Evolutionary conservation across 1,140 invertebrate species (phyloP).

Genomic region (Hesperophylax magnus): DNA sequence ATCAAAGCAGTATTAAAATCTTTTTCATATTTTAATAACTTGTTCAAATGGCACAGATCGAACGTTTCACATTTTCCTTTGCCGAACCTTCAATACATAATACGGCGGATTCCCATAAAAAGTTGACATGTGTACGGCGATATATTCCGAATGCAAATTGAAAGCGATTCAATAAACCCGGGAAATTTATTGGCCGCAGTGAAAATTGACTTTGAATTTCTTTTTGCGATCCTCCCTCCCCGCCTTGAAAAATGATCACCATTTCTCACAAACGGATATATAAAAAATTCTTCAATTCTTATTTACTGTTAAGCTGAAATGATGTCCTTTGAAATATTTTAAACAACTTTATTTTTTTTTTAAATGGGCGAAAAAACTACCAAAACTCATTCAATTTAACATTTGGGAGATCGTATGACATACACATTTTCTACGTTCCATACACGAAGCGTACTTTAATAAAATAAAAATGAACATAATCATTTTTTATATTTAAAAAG

Average conservation of each 20-base stretch:
- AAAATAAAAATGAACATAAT: too few species aligned
- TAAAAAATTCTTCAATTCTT: slow-evolving; percentile 40
- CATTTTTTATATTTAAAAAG: too few species aligned
- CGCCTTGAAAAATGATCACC: slow-evolving; percentile 52
- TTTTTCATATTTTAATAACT: too few species aligned
- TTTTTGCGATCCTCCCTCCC: slow-evolving; percentile 20
- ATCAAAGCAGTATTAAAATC: too few species aligned
- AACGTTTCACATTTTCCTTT: slow-evolving; percentile 1
- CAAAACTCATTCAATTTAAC: too few species aligned
- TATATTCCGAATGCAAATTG: slow-evolving; percentile 57
- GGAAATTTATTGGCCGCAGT: slow-evolving; percentile 56
- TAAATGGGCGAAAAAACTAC: too few species aligned
- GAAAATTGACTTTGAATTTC: slow-evolving; percentile 58
- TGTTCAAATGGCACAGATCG: too few species aligned
- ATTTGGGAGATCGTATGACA: too few species aligned
- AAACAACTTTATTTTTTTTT: too few species aligned
- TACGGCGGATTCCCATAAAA: slow-evolving; percentile 29
- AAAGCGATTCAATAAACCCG: slow-evolving; percentile 57
- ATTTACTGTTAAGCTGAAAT: slow-evolving; percentile 39
- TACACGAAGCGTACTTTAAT: too few species aligned
- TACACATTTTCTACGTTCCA: too few species aligned
- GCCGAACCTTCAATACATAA: slow-evolving; percentile 3
- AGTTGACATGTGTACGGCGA: slow-evolving; percentile 50
- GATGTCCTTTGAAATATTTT: too few species aligned
- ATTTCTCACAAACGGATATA: slow-evolving; percentile 48